These are phyloP conservation scores for Aethes cnicana DNA, from an alignment of 2,888 invertebrate genomes.

Conservation along the genomic window DNA sequence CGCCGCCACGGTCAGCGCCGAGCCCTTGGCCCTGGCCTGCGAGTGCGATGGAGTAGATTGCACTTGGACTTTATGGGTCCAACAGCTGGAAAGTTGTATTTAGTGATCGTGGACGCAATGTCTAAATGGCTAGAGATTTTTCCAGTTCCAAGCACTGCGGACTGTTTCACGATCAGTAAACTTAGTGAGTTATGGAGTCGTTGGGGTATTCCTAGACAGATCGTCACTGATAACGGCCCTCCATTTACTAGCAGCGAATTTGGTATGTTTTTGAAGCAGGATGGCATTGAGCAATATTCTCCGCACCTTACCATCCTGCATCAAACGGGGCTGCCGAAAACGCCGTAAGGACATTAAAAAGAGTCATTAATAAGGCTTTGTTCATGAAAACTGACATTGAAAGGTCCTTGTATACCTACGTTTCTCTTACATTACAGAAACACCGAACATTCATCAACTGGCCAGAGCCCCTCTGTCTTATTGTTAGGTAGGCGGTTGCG, in stretches of 20 bases:
- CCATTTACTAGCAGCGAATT: neutral
- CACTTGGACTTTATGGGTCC: slow-evolving; percentile 23
- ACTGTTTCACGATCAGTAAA: neutral
- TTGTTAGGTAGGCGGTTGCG: slow-evolving; percentile 19
- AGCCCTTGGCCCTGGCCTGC: slow-evolving; percentile 17
- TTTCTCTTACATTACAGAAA: slow-evolving; percentile 19
- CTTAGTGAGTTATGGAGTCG: neutral
- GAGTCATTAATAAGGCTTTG: neutral
- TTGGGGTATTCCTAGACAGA: neutral
- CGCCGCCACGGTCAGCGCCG: slow-evolving; percentile 14
- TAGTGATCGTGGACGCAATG: slow-evolving; percentile 9
- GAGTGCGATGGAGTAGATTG: neutral
- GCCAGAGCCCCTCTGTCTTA: slow-evolving; percentile 21
- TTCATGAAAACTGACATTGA: neutral
- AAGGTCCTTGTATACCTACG: neutral
- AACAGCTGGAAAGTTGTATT: neutral
- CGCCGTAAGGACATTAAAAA: neutral
- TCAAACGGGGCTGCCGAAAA: neutral
- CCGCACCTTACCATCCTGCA: slow-evolving; percentile 1
- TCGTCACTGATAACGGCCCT: neutral
- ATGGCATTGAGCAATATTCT: neutral
- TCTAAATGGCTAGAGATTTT: slow-evolving; percentile 22
- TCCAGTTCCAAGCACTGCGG: neutral
- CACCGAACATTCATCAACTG: slow-evolving; percentile 24
- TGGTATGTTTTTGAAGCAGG: neutral